Evolutionary conservation across 1,140 invertebrate genomes (phyloP).

Genomic region (Drosophila kepulauana): DNA sequence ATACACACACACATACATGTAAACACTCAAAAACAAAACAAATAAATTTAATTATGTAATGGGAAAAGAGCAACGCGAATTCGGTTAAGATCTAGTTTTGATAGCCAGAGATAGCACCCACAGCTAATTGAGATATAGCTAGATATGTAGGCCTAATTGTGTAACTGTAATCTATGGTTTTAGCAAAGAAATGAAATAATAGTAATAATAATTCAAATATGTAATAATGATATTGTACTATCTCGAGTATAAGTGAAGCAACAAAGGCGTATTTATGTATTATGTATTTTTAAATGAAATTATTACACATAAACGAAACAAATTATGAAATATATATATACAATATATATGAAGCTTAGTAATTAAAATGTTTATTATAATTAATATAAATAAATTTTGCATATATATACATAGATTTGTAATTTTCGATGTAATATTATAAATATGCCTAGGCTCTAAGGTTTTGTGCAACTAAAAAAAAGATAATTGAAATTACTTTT

Average conservation of each 20-base stretch:
- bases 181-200: slow-evolving; percentile 47
- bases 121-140: slow-evolving; percentile 45
- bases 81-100: slow-evolving; percentile 31
- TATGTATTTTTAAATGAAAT: slow-evolving; percentile 79
- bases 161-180: slow-evolving; percentile 75
- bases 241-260: slow-evolving; percentile 32
- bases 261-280: slow-evolving; percentile 76
- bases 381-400: slow-evolving; percentile 68
- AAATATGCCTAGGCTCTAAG: slow-evolving; percentile 43
- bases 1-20: slow-evolving; percentile 58
- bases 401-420: slow-evolving; percentile 75
- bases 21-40: slow-evolving; percentile 42
- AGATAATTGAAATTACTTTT: slow-evolving; percentile 70
- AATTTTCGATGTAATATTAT: slow-evolving; percentile 76
- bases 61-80: slow-evolving; percentile 41
- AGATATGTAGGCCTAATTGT: slow-evolving; percentile 61
- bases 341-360: slow-evolving; percentile 37
- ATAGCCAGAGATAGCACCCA: slow-evolving; percentile 36
- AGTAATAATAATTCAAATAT: slow-evolving; percentile 31
- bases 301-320: slow-evolving; percentile 54
- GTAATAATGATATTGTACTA: slow-evolving; percentile 40
- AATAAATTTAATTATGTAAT: slow-evolving; percentile 32
- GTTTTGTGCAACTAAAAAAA: slow-evolving; percentile 64
- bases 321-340: slow-evolving; percentile 51
- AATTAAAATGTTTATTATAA: slow-evolving; percentile 52